Conservation (phyloP, 2,888 invertebrate genomes). For the Sepioteuthis lessoniana region DNA sequence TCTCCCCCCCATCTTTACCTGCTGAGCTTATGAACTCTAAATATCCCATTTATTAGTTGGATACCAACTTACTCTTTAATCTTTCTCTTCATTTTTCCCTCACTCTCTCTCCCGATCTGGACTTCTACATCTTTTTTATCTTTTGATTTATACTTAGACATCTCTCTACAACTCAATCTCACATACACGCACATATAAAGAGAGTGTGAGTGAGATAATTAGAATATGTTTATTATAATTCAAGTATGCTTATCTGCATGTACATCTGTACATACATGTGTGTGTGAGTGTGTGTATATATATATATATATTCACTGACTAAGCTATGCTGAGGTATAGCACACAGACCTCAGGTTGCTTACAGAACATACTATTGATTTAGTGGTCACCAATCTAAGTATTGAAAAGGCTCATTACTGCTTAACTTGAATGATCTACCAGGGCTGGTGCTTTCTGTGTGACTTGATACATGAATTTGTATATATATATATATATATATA, state of each 20-base stretch:
- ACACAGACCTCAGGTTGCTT: too few relatives aligned
- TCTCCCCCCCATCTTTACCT: not conserved
- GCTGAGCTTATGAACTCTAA: not conserved
- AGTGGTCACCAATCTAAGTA: too few relatives aligned
- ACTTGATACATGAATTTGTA: not conserved
- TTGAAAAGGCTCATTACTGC: too few relatives aligned
- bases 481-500: not conserved
- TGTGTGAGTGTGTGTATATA: not conserved
- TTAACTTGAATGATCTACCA: too few relatives aligned
- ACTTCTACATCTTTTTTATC: not conserved
- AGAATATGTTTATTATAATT: not conserved
- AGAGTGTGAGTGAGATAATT: not conserved
- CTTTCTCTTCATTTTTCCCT: not conserved
- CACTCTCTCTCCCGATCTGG: not conserved
- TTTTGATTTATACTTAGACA: not conserved
- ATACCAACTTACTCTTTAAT: not conserved
- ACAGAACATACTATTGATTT: too few relatives aligned
- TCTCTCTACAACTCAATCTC: too few relatives aligned
- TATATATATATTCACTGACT: too few relatives aligned
- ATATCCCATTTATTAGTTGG: not conserved
- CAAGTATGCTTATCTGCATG: not conserved
- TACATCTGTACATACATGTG: not conserved
- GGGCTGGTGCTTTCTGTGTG: too few relatives aligned
- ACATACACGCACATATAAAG: not conserved
- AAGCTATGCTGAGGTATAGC: too few relatives aligned